These are phyloP conservation scores for Sphecodes monilicornis DNA, from an alignment of 2,888 invertebrate genomes.

Conservation along the genomic window DNA sequence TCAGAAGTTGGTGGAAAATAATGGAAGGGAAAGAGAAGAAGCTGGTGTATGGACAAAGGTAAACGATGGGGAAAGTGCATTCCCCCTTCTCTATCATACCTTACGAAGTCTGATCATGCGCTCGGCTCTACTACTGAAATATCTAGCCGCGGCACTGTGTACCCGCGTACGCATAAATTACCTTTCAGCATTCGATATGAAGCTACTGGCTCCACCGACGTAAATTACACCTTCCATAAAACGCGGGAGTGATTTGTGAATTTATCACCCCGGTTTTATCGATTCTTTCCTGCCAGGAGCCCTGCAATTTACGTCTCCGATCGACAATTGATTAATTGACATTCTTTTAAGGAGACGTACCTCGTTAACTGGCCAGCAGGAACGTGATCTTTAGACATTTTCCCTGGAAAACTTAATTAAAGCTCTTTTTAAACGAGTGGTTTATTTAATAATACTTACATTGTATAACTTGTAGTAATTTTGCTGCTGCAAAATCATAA, in stretches of 20 bases:
- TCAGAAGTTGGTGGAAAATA: background rate
- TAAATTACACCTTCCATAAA: constrained; percentile 6
- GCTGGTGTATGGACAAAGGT: constrained; percentile 2
- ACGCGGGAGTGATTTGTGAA: constrained; percentile 1
- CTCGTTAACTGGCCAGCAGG: background rate
- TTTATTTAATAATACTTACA: background rate
- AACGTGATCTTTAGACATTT: background rate
- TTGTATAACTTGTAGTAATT: no score
- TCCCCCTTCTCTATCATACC: constrained; percentile 2
- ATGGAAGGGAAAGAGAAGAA: background rate
- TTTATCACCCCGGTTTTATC: constrained; percentile 15
- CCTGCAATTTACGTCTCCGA: background rate
- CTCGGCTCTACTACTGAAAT: constrained; percentile 49
- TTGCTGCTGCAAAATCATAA: background rate
- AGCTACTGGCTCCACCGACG: background rate
- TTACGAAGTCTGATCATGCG: constrained; percentile 39
- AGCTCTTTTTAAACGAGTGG: background rate
- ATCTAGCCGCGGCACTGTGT: background rate
- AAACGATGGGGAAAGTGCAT: constrained; percentile 19
- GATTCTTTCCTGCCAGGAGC: background rate
- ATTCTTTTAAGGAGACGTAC: background rate
- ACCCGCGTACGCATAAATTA: constrained; percentile 21
- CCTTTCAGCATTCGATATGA: constrained; percentile 5
- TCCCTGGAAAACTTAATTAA: background rate
- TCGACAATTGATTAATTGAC: background rate